phyloP scores from a whole-genome alignment of 2,888 invertebrate species.

The Xanthorhoe designata region DNA sequence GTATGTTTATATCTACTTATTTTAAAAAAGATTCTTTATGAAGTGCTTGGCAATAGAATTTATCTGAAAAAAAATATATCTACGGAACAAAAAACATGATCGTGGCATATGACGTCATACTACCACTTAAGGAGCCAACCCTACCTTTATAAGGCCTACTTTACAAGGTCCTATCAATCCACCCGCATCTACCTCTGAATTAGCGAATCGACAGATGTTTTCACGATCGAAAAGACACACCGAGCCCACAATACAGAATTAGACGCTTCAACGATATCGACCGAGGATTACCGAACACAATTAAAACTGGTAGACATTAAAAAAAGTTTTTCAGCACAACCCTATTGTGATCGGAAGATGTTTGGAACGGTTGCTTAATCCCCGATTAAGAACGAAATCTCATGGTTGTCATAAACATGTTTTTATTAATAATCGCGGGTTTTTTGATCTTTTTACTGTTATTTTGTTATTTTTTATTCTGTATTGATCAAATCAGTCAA shows the following conservation, averaged over 20 bases:
- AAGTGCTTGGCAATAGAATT: too few relatives aligned
- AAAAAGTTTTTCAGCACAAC: constrained; percentile 51
- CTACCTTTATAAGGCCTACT: constrained; percentile 2
- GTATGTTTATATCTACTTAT: too few relatives aligned
- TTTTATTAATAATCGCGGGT: constrained; percentile 44
- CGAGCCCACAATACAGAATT: constrained; percentile 66
- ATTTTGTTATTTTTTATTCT: background rate
- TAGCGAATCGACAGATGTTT: constrained; percentile 57
- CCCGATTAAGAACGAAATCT: constrained; percentile 49
- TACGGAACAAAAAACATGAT: background rate
- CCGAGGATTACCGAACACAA: constrained; percentile 69
- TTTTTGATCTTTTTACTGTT: constrained; percentile 24
- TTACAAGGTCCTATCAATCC: constrained; percentile 22
- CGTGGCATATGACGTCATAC: background rate
- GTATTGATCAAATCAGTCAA: constrained; percentile 24
- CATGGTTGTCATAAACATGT: constrained; percentile 50
- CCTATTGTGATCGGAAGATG: constrained; percentile 62
- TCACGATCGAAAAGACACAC: constrained; percentile 43
- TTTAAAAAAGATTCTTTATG: too few relatives aligned
- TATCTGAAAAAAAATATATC: background rate
- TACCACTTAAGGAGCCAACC: background rate
- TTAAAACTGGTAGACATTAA: constrained; percentile 57
- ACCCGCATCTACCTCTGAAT: constrained; percentile 25
- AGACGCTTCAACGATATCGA: constrained; percentile 67
- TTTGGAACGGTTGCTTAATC: constrained; percentile 53